These are phyloP conservation scores for Bathynomus jamesi DNA, from an alignment of 1,140 invertebrate species.

Conservation along the genomic window DNA sequence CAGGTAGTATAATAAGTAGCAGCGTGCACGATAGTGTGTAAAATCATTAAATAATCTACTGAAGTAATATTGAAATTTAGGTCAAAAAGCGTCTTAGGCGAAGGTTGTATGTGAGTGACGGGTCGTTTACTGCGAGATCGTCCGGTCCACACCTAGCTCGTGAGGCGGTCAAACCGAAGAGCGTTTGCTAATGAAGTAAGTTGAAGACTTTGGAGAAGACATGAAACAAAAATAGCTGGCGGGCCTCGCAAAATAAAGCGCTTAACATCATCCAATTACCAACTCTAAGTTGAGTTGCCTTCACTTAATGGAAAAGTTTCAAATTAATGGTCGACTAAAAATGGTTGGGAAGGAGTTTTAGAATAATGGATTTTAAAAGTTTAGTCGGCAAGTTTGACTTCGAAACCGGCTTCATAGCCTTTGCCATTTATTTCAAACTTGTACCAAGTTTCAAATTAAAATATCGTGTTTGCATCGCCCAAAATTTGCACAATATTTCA, in stretches of 20 bases:
- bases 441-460: neutral
- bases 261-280: neutral
- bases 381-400: neutral
- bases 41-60: no score
- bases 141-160: no score
- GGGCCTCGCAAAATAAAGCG: neutral
- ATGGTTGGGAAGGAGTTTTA: neutral
- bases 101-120: no score
- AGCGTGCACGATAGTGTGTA: no score
- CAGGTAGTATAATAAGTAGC: no score
- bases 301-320: neutral
- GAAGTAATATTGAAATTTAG: no score
- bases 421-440: conserved; percentile 1
- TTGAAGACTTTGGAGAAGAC: neutral
- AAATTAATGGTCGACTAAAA: neutral
- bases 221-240: neutral
- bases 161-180: no score
- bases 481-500: conserved; percentile 1
- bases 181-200: neutral
- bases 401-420: neutral
- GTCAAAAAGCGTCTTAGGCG: no score
- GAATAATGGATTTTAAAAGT: conserved; percentile 1
- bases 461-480: neutral
- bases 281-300: neutral
- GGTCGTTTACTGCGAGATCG: no score